A percentile compares a stretch with the other conserved stretches of the same genome.
These are phyloP conservation scores for Drosophila melanica DNA, from an alignment of 1,140 invertebrate species.

Conservation along the genomic window DNA sequence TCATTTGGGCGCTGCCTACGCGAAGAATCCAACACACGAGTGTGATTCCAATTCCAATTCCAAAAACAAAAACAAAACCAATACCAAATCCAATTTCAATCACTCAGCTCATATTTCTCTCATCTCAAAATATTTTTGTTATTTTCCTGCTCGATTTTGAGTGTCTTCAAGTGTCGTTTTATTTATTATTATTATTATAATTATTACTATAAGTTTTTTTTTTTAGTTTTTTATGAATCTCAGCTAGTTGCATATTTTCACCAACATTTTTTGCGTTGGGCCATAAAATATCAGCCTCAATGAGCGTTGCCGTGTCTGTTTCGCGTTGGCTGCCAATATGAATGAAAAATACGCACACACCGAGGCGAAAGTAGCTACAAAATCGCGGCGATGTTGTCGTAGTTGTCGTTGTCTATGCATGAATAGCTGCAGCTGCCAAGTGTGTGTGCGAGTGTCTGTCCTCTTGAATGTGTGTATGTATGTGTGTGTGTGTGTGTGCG, in stretches of 20 bases:
- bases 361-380: conserved; percentile 54
- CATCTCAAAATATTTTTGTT: conserved; percentile 2
- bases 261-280: conserved; percentile 26
- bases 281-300: conserved; percentile 47
- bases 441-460: conserved; percentile 26
- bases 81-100: conserved; percentile 31
- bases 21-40: conserved; percentile 44
- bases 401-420: conserved; percentile 46
- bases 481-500: conserved; percentile 18
- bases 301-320: conserved; percentile 40
- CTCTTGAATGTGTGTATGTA: conserved; percentile 3
- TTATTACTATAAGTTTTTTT: conserved; percentile 13
- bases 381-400: conserved; percentile 18
- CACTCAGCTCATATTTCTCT: conserved; percentile 9
- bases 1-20: conserved; percentile 53
- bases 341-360: conserved; percentile 75
- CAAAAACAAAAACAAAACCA: conserved; percentile 12
- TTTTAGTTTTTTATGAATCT: conserved; percentile 66
- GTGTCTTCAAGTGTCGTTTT: conserved; percentile 5
- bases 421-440: conserved; percentile 64
- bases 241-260: conserved; percentile 53
- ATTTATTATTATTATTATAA: background rate
- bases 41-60: conserved; percentile 28
- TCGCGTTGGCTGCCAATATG: conserved; percentile 73
- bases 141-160: conserved; percentile 46